Base-by-base conservation (phyloP, 2,113 vertebrate species). In the Hylia prasina region DNA sequence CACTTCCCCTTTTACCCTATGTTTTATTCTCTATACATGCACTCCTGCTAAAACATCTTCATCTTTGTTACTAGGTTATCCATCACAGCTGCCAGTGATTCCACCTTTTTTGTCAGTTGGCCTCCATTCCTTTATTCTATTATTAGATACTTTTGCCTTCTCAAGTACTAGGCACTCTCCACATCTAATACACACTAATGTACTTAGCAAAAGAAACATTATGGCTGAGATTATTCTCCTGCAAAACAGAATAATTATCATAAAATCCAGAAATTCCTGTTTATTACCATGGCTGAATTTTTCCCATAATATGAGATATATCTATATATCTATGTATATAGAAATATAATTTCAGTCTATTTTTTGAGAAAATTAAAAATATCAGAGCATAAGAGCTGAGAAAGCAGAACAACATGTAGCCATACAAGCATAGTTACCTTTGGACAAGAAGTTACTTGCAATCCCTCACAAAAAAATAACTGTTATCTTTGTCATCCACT, bases 41-140 rank as follows among this genome's bases (percentile, higher is more conserved):
- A 56, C 58, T 92, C 27, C 63, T 68, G 93, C 76, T 96, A 94
- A 92, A 91, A 73, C 90, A 88, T 87, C 84, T 96, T 95, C 83
- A 77, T 96, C 92, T 92, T 96, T 85, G 47, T 95, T 96, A 96
- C 63, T 94, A 87, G 88, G 91, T 88, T 83, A 97, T 97, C 78
- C 68, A 95, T 97, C 90, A 95, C 90, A 91, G 66, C 77, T 92
- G 77, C 77, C 90, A 95, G 45, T 10, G 83, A 81, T 69, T 65
- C 35, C 60, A 95, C 82, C 35, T 87, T 86, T 68, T 90, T 82
- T 91, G 66, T 71, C 82, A 92, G 53, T 18, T 45, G 31, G 39
- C 68, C 50, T 94, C 54, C 45, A 63, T 85, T 11, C 27, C 21
- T 57, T 95, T 30, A 33, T 94, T 86, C 85, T 91, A 50, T 92